Conservation (phyloP, 2,888 invertebrate genomes). For the Synergus laeviventris region DNA sequence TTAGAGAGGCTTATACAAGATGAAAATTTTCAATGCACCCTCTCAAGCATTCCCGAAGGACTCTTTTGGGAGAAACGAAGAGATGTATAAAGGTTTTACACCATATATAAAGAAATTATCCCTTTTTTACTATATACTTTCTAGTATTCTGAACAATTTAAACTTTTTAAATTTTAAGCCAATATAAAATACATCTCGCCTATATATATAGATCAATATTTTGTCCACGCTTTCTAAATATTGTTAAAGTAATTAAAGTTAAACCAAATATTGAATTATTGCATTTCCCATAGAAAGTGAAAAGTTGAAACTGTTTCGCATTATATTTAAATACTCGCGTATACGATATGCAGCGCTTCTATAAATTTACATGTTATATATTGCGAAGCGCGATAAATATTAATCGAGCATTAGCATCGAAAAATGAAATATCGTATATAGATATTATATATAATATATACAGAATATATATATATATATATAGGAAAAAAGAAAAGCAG, state of each 20-base stretch:
- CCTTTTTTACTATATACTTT: background rate
- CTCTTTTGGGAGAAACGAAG: background rate
- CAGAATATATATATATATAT: too few species aligned
- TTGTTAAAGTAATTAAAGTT: too few species aligned
- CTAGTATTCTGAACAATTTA: background rate
- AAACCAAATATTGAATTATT: background rate
- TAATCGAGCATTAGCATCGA: conserved; percentile 27
- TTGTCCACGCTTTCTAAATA: background rate
- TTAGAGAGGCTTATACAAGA: conserved; percentile 32
- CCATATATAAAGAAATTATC: conserved; percentile 20
- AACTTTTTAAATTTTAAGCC: background rate
- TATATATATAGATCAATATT: too few species aligned
- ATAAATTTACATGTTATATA: conserved; percentile 18
- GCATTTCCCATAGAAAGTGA: too few species aligned
- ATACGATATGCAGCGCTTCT: conserved; percentile 3
- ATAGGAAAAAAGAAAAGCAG: background rate
- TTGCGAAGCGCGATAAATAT: conserved; percentile 22
- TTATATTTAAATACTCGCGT: conserved; percentile 5
- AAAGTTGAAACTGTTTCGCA: background rate
- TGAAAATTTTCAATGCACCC: conserved; percentile 11
- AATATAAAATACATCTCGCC: too few species aligned
- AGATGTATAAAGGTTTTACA: background rate
- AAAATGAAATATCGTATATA: background rate
- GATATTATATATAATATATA: too few species aligned
- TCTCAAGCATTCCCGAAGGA: background rate